Evolutionary conservation across 2,113 vertebrate species (phyloP).

Genomic region (Trematomus loennbergii): DNA sequence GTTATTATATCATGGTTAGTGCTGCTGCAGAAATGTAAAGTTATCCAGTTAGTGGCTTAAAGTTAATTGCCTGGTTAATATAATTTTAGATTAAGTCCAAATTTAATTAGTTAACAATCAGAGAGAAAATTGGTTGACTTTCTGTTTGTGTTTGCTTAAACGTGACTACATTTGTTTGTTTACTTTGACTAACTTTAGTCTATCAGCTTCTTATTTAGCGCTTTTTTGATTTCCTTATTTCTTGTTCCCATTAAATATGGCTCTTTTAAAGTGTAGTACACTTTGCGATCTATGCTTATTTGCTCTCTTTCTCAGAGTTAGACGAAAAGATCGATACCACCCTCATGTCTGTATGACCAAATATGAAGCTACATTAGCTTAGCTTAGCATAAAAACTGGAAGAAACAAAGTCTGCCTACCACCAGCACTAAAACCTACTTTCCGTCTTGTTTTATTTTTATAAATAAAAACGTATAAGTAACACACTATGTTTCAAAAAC

Average conservation of each 20-base stretch:
- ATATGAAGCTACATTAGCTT: background rate
- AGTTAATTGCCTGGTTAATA: slow-evolving; percentile 23
- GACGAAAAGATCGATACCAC: too few species aligned
- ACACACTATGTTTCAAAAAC: background rate
- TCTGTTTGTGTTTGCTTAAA: slow-evolving; percentile 17
- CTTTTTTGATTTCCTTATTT: background rate
- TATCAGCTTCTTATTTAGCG: background rate
- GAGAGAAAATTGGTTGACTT: slow-evolving; percentile 7
- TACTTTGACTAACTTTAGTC: background rate
- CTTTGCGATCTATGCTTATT: too few species aligned
- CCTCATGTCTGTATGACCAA: too few species aligned
- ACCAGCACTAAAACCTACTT: background rate
- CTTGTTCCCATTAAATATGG: too few species aligned
- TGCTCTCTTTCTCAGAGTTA: too few species aligned
- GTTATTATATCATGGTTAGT: background rate
- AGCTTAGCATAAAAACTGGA: slow-evolving; percentile 6
- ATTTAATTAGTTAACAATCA: slow-evolving; percentile 30
- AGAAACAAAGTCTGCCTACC: background rate
- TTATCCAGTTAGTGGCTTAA: slow-evolving; percentile 3
- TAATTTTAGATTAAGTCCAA: slow-evolving; percentile 19
- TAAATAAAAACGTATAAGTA: background rate
- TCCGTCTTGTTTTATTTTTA: too few species aligned
- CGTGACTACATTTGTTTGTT: slow-evolving; percentile 21
- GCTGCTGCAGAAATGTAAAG: slow-evolving; percentile 1
- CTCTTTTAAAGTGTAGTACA: too few species aligned